These are phyloP conservation scores for Hipparchia semele DNA, from an alignment of 2,888 invertebrate genomes.

Conservation along the genomic window DNA sequence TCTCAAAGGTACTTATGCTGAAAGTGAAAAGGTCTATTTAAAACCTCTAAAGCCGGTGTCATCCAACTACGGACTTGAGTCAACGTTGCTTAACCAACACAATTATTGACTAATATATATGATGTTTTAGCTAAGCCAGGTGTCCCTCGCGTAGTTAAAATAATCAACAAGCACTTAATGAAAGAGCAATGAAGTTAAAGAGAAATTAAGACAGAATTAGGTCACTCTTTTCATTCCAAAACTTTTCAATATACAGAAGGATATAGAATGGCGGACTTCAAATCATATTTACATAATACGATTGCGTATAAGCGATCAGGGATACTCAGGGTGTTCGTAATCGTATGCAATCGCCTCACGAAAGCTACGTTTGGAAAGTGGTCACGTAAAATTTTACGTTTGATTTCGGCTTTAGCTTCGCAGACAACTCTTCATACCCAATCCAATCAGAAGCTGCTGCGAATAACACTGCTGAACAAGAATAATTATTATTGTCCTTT, in stretches of 20 bases:
- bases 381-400: slow-evolving; percentile 83
- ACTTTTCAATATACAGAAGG: neutral
- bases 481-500: slow-evolving; percentile 47
- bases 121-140: too few relatives aligned
- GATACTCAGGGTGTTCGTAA: slow-evolving; percentile 45
- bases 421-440: slow-evolving; percentile 73
- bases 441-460: slow-evolving; percentile 79
- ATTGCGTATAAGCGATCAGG: slow-evolving; percentile 62
- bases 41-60: too few relatives aligned
- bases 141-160: too few relatives aligned
- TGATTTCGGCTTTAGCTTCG: slow-evolving; percentile 69
- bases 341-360: slow-evolving; percentile 69
- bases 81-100: too few relatives aligned
- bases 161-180: too few relatives aligned
- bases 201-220: neutral
- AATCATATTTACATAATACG: slow-evolving; percentile 68
- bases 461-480: slow-evolving; percentile 55
- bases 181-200: neutral
- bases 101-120: too few relatives aligned
- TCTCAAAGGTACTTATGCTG: too few relatives aligned
- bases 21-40: too few relatives aligned
- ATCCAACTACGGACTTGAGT: too few relatives aligned
- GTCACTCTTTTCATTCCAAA: neutral
- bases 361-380: slow-evolving; percentile 75
- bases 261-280: neutral